Evolutionary conservation across 2,797 vertebrate genomes (phyloP), one percentile per base, ranked within the genome.

Genomic region (Bovichtus variegatus): DNA sequence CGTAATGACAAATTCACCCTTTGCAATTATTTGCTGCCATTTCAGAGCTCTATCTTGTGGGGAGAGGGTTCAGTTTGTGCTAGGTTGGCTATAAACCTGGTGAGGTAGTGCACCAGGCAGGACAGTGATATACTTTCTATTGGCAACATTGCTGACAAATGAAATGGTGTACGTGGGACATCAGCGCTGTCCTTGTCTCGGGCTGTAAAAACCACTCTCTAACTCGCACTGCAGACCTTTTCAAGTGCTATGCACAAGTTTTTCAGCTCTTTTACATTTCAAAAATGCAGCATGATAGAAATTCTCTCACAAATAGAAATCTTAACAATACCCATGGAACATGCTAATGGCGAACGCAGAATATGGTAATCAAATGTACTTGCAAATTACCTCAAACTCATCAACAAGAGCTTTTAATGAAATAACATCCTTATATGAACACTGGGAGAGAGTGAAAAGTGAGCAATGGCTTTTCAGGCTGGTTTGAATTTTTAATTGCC

Each of bases 401-500:
- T 95, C 93, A 95, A 94, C 93, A 92, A 93, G 92, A 90, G 87
- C 84, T 94, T 96, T 95, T 95, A 95, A 95, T 96, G 93, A 95
- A 95, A 96, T 95, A 95, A 95, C 94, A 95, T 93, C 93, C 90
- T 92, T 93, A 95, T 94, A 94, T 93, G 93, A 95, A 95, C 89
- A 87, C 87, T 89, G 89, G 85, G 90, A 93, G 91, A 92, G 93
- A 92, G 90, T 94, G 93, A 94, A 92, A 95, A 92, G 94, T 95
- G 94, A 96, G 95, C 93, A 95, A 95, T 95, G 94, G 92, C 93
- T 95, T 95, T 94, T 93, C 93, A 90, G 92, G 91, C 84, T 92
- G 92, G 93, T 94, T 94, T 91, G 93, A 94, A 93, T 94, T 95
- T 95, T 95, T 95, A 95, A 95, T 96, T 95, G 94, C 94, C 94